Percentiles rank a stretch among this genome's conserved stretches.
Evolutionary conservation across 1,140 invertebrate species (phyloP).

Genomic region (Brachionus paranguensis): DNA sequence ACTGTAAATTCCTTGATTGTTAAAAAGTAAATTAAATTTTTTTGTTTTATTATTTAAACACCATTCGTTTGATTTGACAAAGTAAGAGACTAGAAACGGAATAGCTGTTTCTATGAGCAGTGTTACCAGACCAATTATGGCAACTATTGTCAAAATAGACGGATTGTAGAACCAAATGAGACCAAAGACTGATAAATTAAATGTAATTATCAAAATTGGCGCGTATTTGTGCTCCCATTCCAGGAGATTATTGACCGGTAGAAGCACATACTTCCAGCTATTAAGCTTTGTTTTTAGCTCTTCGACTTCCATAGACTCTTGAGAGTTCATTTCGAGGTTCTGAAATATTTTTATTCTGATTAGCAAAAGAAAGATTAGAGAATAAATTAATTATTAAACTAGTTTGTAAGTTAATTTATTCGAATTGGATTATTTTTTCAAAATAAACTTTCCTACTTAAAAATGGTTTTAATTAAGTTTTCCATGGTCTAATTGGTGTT

Average conservation of each 20-base stretch:
- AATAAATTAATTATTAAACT: background rate
- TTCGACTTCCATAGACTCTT: background rate
- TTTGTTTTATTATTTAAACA: background rate
- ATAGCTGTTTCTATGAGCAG: background rate
- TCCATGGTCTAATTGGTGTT: background rate
- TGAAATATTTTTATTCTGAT: background rate
- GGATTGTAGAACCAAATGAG: conserved; percentile 34
- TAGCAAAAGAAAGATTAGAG: background rate
- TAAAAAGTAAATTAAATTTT: background rate
- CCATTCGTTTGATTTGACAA: conserved; percentile 30
- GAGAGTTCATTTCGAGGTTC: background rate
- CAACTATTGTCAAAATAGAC: background rate
- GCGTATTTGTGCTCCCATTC: conserved; percentile 38
- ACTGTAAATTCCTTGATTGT: background rate
- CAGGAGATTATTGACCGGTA: conserved; percentile 24
- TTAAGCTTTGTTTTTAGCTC: background rate
- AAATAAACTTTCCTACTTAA: background rate
- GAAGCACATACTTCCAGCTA: background rate
- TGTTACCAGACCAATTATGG: background rate
- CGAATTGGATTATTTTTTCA: background rate
- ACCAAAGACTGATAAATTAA: background rate
- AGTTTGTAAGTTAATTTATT: background rate
- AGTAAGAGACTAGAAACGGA: background rate
- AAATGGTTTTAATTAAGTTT: background rate
- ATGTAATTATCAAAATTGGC: background rate